Base-by-base conservation (phyloP, 1,140 invertebrate genomes). In the Polypedilum pembai region DNA sequence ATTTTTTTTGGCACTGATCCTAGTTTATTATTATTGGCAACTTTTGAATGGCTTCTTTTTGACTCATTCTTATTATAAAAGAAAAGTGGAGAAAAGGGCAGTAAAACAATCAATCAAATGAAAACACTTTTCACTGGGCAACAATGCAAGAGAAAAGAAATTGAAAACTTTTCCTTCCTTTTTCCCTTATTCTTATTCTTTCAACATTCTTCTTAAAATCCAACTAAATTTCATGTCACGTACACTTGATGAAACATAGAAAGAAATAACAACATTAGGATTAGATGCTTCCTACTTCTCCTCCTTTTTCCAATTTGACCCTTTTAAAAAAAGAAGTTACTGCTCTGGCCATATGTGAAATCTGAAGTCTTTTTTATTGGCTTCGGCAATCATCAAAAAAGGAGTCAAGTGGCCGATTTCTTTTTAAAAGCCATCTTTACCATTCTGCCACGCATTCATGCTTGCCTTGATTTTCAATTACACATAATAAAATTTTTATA, bases 251-350 rank as follows among this genome's bases (percentile, higher is more conserved):
- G 65, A 69, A 69, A 69, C 65, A 69, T 69, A 56, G n/a, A n/a
- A 45, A n/a, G 45, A 69, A 69, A 69, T 69, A 69, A 69, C 18
- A 69, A 69, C 17, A 69, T 69, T 69, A 69, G 45, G 45, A 56
- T 15, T 33, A 33, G 24, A 33, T 33, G 24, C 24, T 33, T 33
- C 24, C 24, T 33, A 33, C 24, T 33, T 33, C 24, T 33, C 24
- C 24, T 33, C 24, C 24, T 33, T 33, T n/a, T n/a, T n/a, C n/a
- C n/a, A n/a, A 33, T 33, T 33, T 33, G 24, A 33, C 24, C 24
- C 24, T 33, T 33, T 33, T 33, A 3, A 33, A 33, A n/a, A 33
- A 33, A 33, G 24, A 33, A 33, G 5, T 18, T 20, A 20, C 17
- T 69, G 17, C 17, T 20, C 1, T 18, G 18, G 0, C 8, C 5